Conservation (phyloP, 2,888 invertebrate species). For the Macrosiphum euphorbiae region DNA sequence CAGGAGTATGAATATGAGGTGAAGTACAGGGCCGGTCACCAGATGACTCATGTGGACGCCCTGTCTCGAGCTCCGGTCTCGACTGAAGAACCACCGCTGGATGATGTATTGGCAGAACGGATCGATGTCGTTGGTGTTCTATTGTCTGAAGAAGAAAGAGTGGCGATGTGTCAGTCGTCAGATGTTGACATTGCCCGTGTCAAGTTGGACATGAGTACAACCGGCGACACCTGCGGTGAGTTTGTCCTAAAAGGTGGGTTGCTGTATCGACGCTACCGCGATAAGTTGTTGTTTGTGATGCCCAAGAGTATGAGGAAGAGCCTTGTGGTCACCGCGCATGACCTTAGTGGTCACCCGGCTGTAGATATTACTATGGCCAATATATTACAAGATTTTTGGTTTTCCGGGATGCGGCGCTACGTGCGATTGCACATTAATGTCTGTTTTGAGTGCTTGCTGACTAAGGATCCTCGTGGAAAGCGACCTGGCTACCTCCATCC, state of each 20-base stretch:
- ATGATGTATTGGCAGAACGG: too few relatives aligned
- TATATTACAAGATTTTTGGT: too few relatives aligned
- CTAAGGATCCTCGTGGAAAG: not conserved
- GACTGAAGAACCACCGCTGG: too few relatives aligned
- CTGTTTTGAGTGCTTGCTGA: slow-evolving; percentile 31
- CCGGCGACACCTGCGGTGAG: too few relatives aligned
- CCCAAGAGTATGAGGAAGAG: slow-evolving; percentile 31
- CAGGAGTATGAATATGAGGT: too few relatives aligned
- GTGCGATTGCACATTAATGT: not conserved
- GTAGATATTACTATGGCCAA: not conserved
- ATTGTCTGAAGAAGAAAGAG: too few relatives aligned
- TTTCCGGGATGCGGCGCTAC: not conserved
- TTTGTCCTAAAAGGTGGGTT: not conserved
- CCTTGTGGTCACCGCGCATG: not conserved
- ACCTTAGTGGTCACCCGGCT: slow-evolving; percentile 16
- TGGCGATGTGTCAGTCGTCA: too few relatives aligned
- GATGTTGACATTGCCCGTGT: too few relatives aligned
- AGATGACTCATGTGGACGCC: not conserved
- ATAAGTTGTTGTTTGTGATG: not conserved
- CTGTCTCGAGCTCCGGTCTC: too few relatives aligned
- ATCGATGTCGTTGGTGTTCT: too few relatives aligned
- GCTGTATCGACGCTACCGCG: not conserved
- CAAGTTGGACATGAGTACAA: too few relatives aligned
- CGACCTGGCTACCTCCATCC: not conserved
- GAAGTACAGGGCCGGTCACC: not conserved